Evolutionary conservation across 1,140 invertebrate species (phyloP).

Genomic region (Schlechtendalia chinensis): DNA sequence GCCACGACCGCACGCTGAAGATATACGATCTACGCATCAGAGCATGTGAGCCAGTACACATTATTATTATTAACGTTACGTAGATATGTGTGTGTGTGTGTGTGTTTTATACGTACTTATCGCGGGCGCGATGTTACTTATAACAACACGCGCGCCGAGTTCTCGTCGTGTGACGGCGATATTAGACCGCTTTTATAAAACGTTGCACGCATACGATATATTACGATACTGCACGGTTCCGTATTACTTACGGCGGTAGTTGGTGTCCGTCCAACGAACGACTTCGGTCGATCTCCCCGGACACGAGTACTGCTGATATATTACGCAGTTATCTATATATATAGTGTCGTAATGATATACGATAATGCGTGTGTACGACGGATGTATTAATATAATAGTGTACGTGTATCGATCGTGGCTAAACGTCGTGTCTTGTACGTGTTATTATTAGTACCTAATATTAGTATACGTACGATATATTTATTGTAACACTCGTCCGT

Average conservation of each 20-base stretch:
- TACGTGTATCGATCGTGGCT: not conserved
- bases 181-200: not conserved
- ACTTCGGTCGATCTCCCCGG: not conserved
- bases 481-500: no score
- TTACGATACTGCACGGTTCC: no score
- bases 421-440: no score
- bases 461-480: no score
- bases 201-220: not conserved
- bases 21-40: slow-evolving; percentile 92
- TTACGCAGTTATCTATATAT: no score
- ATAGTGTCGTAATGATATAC: no score
- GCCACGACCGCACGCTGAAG: slow-evolving; percentile 94
- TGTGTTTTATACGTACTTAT: not conserved
- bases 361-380: not conserved
- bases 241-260: no score
- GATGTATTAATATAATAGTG: no score
- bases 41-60: slow-evolving; percentile 90
- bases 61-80: no score
- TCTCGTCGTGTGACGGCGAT: not conserved
- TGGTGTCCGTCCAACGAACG: not conserved
- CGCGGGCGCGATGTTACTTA: no score
- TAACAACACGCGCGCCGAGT: not conserved
- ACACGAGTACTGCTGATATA: no score
- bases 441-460: no score
- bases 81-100: not conserved